Base-by-base conservation (phyloP, 1,140 invertebrate species). In the Gryon sp. region DNA sequence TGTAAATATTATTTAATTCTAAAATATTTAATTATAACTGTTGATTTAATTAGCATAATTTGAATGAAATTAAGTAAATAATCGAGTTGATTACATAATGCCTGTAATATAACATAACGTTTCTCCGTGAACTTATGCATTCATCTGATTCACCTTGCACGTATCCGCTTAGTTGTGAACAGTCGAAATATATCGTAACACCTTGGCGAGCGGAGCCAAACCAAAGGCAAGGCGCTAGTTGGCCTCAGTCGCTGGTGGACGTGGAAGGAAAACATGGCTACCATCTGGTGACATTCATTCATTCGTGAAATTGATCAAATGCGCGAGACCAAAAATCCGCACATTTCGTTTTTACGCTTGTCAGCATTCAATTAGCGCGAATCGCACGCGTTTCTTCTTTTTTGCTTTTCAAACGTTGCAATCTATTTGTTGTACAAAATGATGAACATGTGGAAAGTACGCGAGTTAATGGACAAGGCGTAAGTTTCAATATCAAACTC, bases 391-490 rank as follows among this genome's bases (percentile, higher is more conserved):
- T 26, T 65, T 40, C 16, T 8, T 22, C 36, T 41, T 16, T 40
- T 5, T 40, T 15, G 18, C 32, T 53, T 45, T 14, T 12, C 22
- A 20, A 30, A 28, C 40, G 40, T 60, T 24, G 48, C 36, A 41
- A 38, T 45, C 36, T 24, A 62, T 19, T 9, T 69, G 57, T n/a
- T n/a, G n/a, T n/a, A 28, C 20, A 76, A 50, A 40, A 89, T 87
- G 82, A 94, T 94, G 88, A 95, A 93, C 86, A 95, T 96, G 94
- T 98, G 96, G 96, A 98, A 97, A 92, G 93, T 98, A 82, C 92
- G 96, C 80, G 96, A 98, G 90, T 84, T 98, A 72, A 95, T 96
- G 80, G 96, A 98, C 87, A 97, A 97, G 93, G 96, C 97, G 96
- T 97, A 93, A 96, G 96, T 95, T 65, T 15, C 24, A 45, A 18